Conservation (phyloP, 2,888 invertebrate genomes). For the Frankliniella intonsa region DNA sequence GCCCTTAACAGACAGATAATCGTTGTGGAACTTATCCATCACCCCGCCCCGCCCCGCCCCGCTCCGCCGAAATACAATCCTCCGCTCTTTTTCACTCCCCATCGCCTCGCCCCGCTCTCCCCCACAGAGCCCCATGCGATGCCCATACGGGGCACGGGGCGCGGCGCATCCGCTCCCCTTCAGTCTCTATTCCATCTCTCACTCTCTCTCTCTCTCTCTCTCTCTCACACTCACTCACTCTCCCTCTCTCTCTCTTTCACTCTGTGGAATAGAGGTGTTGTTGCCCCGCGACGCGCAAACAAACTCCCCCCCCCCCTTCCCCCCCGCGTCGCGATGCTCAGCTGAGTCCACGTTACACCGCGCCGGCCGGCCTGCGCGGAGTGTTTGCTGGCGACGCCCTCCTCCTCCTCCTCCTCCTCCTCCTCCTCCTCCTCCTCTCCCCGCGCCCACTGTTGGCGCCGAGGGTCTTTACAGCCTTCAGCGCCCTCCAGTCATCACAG, state of each 20-base stretch:
- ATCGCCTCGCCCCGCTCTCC: not conserved
- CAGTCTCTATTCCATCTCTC: no score
- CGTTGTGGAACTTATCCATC: no score
- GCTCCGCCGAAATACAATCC: not conserved
- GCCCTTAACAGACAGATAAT: no score
- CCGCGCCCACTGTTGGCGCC: not conserved
- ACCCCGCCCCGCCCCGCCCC: not conserved
- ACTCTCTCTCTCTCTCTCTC: no score
- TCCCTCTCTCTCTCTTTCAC: not conserved
- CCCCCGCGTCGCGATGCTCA: not conserved
- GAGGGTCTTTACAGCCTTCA: not conserved
- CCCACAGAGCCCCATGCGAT: not conserved
- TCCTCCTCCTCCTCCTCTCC: not conserved
- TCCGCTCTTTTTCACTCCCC: no score
- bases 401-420: not conserved
- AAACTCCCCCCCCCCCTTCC: not conserved
- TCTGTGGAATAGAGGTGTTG: not conserved
- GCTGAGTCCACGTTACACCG: not conserved
- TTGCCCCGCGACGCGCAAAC: constrained; percentile 1
- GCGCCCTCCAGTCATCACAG: not conserved
- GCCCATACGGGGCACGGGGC: not conserved
- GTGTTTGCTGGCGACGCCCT: not conserved
- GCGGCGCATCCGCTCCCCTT: not conserved
- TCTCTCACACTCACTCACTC: not conserved
- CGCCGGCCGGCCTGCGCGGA: not conserved